phyloP scores from a whole-genome alignment of 2,113 vertebrate species.

The Cyanoramphus novaezelandiae region DNA sequence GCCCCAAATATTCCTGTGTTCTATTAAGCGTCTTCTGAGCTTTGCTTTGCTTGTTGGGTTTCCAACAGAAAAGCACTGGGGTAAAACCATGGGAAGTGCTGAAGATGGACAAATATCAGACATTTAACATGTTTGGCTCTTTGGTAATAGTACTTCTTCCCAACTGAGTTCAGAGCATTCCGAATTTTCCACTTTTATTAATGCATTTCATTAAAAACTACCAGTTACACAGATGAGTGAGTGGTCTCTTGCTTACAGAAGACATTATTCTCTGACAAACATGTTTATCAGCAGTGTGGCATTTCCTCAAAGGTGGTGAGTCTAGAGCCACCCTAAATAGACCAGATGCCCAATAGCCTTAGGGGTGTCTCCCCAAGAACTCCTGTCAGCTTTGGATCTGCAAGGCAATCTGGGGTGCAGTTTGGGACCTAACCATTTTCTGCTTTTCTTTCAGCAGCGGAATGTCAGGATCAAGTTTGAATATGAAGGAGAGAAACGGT shows the following conservation, averaged over 20 bases:
- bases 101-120: not conserved
- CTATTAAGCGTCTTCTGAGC: not conserved
- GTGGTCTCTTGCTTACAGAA: not conserved
- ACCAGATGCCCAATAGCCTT: not conserved
- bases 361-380: not conserved
- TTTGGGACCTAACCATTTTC: not conserved
- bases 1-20: not conserved
- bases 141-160: not conserved
- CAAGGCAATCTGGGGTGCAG: not conserved
- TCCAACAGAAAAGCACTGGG: not conserved
- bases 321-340: not conserved
- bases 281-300: not conserved
- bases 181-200: not conserved
- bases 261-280: not conserved
- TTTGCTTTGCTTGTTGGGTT: not conserved
- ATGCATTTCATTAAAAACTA: not conserved
- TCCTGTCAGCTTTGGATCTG: not conserved
- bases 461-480: constrained; percentile 93
- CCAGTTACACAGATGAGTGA: not conserved
- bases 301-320: not conserved
- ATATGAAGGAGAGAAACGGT: constrained; percentile 93
- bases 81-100: not conserved
- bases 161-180: not conserved
- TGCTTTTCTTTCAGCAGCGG: constrained; percentile 69
- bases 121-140: not conserved